Base-by-base conservation (phyloP, 2,113 vertebrate genomes). In the Rhynchomys soricoides region DNA sequence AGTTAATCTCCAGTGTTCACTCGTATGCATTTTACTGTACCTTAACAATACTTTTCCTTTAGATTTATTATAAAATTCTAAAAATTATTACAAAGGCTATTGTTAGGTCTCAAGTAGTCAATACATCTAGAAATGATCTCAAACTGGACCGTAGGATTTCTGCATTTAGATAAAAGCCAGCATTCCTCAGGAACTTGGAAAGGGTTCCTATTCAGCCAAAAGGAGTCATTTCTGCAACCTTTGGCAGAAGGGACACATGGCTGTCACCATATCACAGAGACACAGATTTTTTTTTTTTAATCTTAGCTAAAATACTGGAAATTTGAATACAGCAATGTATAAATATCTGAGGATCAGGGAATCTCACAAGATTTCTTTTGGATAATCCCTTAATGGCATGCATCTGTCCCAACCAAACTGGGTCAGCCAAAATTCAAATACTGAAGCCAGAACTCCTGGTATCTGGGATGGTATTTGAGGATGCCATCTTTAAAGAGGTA, bases 1-100 rank as follows among this genome's bases (percentile, higher is more conserved):
- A 90, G 74, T 90, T 93, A 90, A 94, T 89, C 50, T 90, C 24
- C n/a, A 82, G 90, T 96, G 9, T 70, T 90, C 90, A 40, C 55
- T 87, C 62, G 59, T 48, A 62, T 57, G 8, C 37, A 59, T 57
- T 92, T 95, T 92, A 88, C 19, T 96, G 6, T 22, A 74, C 17
- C 2, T 50, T 70, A n/a, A 73, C 16, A 31, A 87, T 95, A 22
- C 86, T 87, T 95, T 83, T 95, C 89, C 24, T 95, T 6, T 92
- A 48, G 43, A 82, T 92, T 82, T 89, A 75, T 66, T 57, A 21
- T 57, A 57, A 81, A 57, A 55, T 81, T 81, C 34, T 55, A 21
- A 45, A 74, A 17, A 34, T 78, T 87, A 59, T 93, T 57, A 75
- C 40, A 93, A 75, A 68, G 31, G 17, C 9, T 50, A 48, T 21